Conservation (phyloP, 1,140 invertebrate genomes). For the Papilio helenus region DNA sequence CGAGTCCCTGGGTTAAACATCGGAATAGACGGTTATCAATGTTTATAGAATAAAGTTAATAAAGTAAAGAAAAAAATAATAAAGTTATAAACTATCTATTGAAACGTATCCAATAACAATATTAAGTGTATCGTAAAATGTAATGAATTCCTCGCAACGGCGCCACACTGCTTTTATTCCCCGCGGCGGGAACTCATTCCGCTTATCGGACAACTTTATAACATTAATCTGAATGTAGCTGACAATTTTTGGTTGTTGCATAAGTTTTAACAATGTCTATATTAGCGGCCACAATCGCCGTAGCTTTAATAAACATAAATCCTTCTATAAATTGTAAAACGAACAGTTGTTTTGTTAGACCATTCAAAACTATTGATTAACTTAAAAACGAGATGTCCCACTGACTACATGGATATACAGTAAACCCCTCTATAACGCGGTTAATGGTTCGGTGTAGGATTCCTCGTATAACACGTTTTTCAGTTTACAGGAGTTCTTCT, state of each 20-base stretch:
- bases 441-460: no score
- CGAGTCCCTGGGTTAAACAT: no score
- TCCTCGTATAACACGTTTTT: no score
- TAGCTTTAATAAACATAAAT: not conserved
- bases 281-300: not conserved
- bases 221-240: conserved; percentile 31
- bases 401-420: no score
- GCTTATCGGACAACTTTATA: conserved; percentile 31
- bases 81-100: not conserved
- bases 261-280: conserved; percentile 1
- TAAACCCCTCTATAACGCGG: no score
- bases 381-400: no score
- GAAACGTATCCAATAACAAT: conserved; percentile 14
- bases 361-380: no score
- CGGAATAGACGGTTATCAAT: no score
- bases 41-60: not conserved
- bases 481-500: no score
- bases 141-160: conserved; percentile 18
- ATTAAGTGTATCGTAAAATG: conserved; percentile 16
- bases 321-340: no score
- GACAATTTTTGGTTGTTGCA: conserved; percentile 13
- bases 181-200: conserved; percentile 11
- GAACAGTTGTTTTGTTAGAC: no score
- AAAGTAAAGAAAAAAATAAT: not conserved
- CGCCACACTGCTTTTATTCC: not conserved